A percentile compares a stretch with the other conserved stretches of the same genome.
Evolutionary conservation across 2,113 vertebrate genomes (phyloP).

Genomic region (Odocoileus virginianus): DNA sequence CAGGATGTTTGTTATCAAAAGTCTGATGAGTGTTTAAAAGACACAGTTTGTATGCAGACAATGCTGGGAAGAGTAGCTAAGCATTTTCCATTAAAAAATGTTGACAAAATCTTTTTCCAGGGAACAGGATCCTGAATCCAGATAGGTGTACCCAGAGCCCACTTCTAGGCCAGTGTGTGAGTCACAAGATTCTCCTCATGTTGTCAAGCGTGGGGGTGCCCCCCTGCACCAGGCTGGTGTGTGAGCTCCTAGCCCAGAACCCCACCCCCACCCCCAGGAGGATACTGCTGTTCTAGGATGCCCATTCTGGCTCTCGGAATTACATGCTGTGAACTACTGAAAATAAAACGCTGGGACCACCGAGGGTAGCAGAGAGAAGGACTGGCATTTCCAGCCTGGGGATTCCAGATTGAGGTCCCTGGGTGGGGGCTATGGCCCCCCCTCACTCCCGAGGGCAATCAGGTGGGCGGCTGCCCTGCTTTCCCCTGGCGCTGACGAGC

Average conservation of each 20-base stretch:
- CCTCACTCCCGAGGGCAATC: background rate
- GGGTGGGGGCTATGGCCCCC: background rate
- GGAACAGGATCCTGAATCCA: background rate
- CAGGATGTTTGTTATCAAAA: background rate
- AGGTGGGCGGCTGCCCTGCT: background rate
- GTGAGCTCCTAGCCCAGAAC: background rate
- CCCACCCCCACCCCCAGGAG: background rate
- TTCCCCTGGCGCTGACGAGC: background rate
- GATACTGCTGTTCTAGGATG: rapidly evolving
- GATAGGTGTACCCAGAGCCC: background rate
- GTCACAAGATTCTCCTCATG: background rate
- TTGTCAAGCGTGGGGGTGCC: rapidly evolving
- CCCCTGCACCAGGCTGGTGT: rapidly evolving
- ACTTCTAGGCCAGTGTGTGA: rapidly evolving
- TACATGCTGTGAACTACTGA: background rate
- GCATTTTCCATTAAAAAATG: background rate
- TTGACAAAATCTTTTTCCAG: background rate
- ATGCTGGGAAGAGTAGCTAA: background rate
- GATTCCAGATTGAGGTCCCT: background rate
- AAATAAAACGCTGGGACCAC: background rate
- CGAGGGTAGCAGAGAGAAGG: background rate
- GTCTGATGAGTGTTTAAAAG: background rate
- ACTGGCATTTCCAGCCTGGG: conserved; percentile 60
- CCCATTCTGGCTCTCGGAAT: background rate
- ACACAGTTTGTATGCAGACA: background rate